These are phyloP conservation scores for Scaptomyza hsui DNA, from an alignment of 1,140 invertebrate genomes.

Conservation along the genomic window DNA sequence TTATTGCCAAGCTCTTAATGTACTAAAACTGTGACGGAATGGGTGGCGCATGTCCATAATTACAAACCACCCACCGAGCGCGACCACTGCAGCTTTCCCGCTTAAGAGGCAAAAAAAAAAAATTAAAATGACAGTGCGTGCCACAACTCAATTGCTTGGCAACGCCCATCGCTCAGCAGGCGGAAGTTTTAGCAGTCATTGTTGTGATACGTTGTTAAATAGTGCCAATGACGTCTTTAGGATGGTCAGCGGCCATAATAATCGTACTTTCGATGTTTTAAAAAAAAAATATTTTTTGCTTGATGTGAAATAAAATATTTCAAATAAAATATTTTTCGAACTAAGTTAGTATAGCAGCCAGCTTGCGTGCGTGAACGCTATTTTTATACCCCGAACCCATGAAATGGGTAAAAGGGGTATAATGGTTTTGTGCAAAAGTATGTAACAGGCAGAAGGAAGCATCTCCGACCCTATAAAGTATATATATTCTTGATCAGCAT, in stretches of 20 bases:
- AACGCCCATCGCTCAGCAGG: slow-evolving; percentile 72
- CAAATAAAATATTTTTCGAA: slow-evolving; percentile 11
- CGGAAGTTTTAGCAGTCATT: slow-evolving; percentile 64
- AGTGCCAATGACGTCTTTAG: slow-evolving; percentile 35
- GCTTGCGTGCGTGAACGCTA: not conserved
- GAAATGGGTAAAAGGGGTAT: no score
- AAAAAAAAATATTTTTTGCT: not conserved
- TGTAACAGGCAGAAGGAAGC: no score
- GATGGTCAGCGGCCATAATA: slow-evolving; percentile 36
- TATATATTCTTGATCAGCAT: no score
- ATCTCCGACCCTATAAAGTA: no score
- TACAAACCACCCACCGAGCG: slow-evolving; percentile 69
- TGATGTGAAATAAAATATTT: not conserved
- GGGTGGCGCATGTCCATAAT: slow-evolving; percentile 71
- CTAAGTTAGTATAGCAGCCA: slow-evolving; percentile 11
- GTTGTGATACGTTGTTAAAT: slow-evolving; percentile 53
- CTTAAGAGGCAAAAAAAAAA: slow-evolving; percentile 43
- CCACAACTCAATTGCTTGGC: slow-evolving; percentile 74
- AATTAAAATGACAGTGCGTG: slow-evolving; percentile 80
- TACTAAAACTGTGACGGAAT: slow-evolving; percentile 37
- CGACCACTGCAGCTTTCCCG: slow-evolving; percentile 2
- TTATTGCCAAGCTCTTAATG: slow-evolving; percentile 31
- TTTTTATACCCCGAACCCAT: no score
- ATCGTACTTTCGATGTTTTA: not conserved
- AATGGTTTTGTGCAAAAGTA: no score